These are phyloP conservation scores for Irena cyanogastra DNA, from an alignment of 2,113 vertebrate species.

Conservation along the genomic window DNA sequence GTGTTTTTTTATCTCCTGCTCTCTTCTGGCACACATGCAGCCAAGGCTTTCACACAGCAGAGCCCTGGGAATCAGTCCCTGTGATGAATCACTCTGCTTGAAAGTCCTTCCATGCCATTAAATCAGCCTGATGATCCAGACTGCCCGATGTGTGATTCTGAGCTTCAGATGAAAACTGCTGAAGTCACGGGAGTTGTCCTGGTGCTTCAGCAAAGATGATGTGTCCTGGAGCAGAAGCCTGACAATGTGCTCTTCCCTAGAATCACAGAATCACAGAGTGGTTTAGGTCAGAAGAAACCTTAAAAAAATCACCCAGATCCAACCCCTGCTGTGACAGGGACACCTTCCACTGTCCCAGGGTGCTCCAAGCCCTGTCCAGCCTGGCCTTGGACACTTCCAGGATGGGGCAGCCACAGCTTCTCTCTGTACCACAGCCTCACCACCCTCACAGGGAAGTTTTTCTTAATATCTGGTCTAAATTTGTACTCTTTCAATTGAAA, in stretches of 20 bases:
- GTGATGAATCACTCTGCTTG: not conserved
- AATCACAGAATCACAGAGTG: not conserved
- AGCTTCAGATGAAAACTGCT: not conserved
- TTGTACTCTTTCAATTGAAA: not conserved
- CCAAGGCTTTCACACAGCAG: not conserved
- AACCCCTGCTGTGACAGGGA: not conserved
- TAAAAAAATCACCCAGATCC: not conserved
- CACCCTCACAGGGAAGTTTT: too few relatives aligned
- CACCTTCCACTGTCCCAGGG: accelerated
- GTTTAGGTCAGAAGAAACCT: not conserved
- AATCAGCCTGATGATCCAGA: not conserved
- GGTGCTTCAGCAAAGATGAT: not conserved
- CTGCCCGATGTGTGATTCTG: not conserved
- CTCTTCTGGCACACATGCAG: not conserved
- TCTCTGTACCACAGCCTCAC: not conserved
- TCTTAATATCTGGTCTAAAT: not conserved
- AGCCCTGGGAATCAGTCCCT: not conserved
- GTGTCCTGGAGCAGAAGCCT: not conserved
- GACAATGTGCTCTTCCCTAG: too few relatives aligned
- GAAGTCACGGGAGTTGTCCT: not conserved
- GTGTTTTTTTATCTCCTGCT: not conserved
- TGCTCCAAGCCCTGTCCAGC: accelerated
- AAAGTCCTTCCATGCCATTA: not conserved
- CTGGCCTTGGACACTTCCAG: not conserved
- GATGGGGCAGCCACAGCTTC: not conserved